These are phyloP conservation scores for Hipposideros armiger DNA, from an alignment of 2,113 vertebrate genomes.

Conservation along the genomic window DNA sequence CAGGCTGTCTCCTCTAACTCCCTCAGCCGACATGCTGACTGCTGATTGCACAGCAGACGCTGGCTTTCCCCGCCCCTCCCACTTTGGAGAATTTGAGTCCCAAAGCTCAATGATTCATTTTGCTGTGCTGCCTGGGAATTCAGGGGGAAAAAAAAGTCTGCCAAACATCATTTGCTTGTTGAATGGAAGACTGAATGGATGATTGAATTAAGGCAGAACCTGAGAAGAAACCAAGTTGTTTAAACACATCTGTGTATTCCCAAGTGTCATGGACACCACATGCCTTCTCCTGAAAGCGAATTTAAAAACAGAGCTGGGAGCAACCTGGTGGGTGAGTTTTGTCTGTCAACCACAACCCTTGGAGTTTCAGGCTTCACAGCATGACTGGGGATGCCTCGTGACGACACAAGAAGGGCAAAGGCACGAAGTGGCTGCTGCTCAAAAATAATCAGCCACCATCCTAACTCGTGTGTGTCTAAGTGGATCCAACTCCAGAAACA, in stretches of 20 bases:
- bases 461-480: conserved; percentile 64
- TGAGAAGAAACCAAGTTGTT: conserved; percentile 69
- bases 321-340: conserved; percentile 63
- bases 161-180: conserved; percentile 61
- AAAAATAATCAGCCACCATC: conserved; percentile 79
- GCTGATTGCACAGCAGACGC: background rate
- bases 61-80: background rate
- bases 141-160: background rate
- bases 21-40: background rate
- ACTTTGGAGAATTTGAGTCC: conserved; percentile 42
- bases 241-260: conserved; percentile 69
- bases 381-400: background rate
- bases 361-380: conserved; percentile 57
- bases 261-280: conserved; percentile 55
- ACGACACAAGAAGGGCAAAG: conserved; percentile 25
- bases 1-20: background rate
- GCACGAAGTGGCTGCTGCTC: conserved; percentile 60
- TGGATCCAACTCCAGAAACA: conserved; percentile 61
- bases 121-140: conserved; percentile 54
- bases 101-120: conserved; percentile 58
- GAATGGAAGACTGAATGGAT: conserved; percentile 65
- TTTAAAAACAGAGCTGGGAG: conserved; percentile 26
- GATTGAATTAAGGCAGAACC: conserved; percentile 68
- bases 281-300: conserved; percentile 76
- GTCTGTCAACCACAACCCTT: conserved; percentile 75